Base-by-base conservation (phyloP, 2,888 invertebrate species). In the Stramonita haemastoma region DNA sequence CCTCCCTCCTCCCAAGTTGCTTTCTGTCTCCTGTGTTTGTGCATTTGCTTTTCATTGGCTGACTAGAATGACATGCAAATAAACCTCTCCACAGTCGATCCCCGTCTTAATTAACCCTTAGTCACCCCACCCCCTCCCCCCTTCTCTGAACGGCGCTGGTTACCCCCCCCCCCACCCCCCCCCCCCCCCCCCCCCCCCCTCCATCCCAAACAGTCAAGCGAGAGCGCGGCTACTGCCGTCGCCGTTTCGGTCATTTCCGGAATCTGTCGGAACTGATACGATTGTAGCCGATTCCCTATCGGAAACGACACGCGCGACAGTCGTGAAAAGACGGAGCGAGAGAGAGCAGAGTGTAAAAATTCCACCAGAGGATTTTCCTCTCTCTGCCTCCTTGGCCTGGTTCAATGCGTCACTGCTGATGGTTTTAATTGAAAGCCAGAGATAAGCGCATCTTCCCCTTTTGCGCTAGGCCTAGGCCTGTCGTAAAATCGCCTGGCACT, bases 191-290 rank as follows among this genome's bases (percentile, higher is more conserved):
- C 19, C n/a, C n/a, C n/a, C 29, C n/a, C 60, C 60, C 22, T 13
- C 22, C 60, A 4, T 13, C 77, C 32, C 73, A 79, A 79, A 73
- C 8, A 32, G 29, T 32, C 26, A 73, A 29, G 2, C 26, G 29
- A n/a, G n/a, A n/a, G n/a, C n/a, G n/a, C n/a, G n/a, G n/a, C n/a
- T n/a, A n/a, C n/a, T n/a, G n/a, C n/a, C 46, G 32, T 56, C n/a
- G 34, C 57, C 81, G 77, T 70, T 84, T 84, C 89, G 89, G 89
- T 85, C 84, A 89, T 89, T 89, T 89, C 85, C 85, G 89, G 89
- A 89, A 89, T 34, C 89, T 88, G 89, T 85, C 85, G 89, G 84
- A 84, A 84, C 84, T 88, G 88, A 88, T 88, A 88, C 88, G 89
- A 85, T 89, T 73, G 73, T 89, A 19, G 73, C 85, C 85, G 85